Conservation (phyloP, 2,797 vertebrate genomes). For the Molossus molossus region DNA sequence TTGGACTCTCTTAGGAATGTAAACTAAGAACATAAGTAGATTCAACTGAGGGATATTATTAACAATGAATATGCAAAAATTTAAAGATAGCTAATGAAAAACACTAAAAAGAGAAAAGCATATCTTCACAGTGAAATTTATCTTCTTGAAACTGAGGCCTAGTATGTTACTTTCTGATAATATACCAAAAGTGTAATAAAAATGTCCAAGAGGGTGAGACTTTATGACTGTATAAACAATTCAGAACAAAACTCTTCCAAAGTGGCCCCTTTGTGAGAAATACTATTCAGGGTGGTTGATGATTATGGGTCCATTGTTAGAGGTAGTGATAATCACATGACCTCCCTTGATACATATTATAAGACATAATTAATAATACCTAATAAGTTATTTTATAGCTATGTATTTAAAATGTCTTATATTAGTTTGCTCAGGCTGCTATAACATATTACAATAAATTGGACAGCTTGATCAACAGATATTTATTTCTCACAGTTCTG, state of each 20-base stretch:
- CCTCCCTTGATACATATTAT: not conserved
- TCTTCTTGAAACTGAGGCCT: not conserved
- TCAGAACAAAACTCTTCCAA: not conserved
- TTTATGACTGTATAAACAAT: conserved; percentile 26
- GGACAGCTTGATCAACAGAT: not conserved
- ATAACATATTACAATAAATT: not conserved
- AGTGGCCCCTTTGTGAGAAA: not conserved
- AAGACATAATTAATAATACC: not conserved
- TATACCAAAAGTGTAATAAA: conserved; percentile 18
- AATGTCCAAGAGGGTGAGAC: not conserved
- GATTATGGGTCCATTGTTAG: not conserved
- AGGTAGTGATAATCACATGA: not conserved
- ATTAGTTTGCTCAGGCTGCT: not conserved
- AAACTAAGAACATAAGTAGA: not conserved
- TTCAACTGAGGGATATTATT: not conserved
- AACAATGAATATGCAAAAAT: not conserved
- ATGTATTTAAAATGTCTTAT: not conserved
- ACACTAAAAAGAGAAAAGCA: not conserved
- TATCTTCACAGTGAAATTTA: not conserved
- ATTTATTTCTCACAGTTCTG: not conserved
- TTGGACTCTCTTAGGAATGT: not conserved
- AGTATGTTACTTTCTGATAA: not conserved
- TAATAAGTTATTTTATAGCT: not conserved
- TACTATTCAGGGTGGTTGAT: not conserved
- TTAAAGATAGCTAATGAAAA: not conserved